phyloP scores from a whole-genome alignment of 1,140 invertebrate genomes.

The Ceratitis capitata region DNA sequence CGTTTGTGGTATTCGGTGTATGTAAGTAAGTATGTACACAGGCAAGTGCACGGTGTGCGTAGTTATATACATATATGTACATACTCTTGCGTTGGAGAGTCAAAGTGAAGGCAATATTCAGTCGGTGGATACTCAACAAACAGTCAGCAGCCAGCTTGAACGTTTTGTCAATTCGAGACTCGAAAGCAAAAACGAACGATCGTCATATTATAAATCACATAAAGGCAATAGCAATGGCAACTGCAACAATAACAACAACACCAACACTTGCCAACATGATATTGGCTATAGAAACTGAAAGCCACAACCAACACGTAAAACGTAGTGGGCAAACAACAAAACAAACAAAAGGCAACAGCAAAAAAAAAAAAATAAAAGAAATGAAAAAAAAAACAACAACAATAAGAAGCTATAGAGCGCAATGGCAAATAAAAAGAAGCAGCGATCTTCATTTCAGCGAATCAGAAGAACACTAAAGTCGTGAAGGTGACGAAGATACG shows the following conservation, averaged over 20 bases:
- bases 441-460: constrained; percentile 35
- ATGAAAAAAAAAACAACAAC: background rate
- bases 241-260: background rate
- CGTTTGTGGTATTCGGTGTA: too few species aligned
- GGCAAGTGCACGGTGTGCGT: background rate
- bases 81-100: background rate
- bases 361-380: constrained; percentile 30
- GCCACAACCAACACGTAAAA: background rate
- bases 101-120: constrained; percentile 15
- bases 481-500: constrained; percentile 5
- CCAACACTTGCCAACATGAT: background rate
- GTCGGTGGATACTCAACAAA: background rate
- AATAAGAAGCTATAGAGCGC: background rate
- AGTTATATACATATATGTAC: too few species aligned
- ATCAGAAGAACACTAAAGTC: constrained; percentile 33
- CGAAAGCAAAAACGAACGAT: constrained; percentile 1
- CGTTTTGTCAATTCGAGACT: constrained; percentile 33
- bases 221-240: background rate
- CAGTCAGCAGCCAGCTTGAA: background rate
- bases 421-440: constrained; percentile 28
- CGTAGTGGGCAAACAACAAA: background rate
- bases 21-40: too few species aligned
- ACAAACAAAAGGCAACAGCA: background rate
- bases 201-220: constrained; percentile 30
- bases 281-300: constrained; percentile 33